Percentiles rank a stretch among this genome's conserved stretches.
Evolutionary conservation across 2,113 vertebrate species (phyloP).

Genomic region (Ranitomeya variabilis): DNA sequence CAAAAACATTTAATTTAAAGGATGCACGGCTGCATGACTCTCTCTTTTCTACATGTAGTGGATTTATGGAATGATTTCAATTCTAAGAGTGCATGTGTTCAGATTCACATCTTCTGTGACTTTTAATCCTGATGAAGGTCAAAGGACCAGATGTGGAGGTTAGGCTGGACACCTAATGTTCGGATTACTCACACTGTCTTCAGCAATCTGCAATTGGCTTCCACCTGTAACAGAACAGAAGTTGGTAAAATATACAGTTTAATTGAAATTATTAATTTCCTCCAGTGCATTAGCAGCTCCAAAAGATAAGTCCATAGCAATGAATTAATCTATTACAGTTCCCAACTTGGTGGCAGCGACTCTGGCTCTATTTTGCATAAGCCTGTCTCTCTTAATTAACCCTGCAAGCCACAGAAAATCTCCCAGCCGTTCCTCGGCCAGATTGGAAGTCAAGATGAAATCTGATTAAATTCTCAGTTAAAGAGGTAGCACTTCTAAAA

Average conservation of each 20-base stretch:
- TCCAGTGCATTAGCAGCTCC: constrained; percentile 21
- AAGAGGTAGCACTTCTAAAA: constrained; percentile 24
- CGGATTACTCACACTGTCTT: constrained; percentile 2
- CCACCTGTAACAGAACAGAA: constrained; percentile 53
- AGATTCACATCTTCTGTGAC: background rate
- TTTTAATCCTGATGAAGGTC: constrained; percentile 14
- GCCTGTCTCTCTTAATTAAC: constrained; percentile 59
- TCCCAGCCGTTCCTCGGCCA: background rate
- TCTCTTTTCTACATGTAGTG: too few species aligned
- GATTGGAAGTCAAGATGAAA: constrained; percentile 31
- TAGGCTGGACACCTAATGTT: constrained; percentile 5
- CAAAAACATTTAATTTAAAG: too few species aligned
- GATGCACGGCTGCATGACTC: too few species aligned
- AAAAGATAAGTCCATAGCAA: constrained; percentile 59
- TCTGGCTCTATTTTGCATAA: constrained; percentile 59
- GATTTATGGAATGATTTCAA: background rate
- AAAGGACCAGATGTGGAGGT: constrained; percentile 1
- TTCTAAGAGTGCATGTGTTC: background rate
- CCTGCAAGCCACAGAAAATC: constrained; percentile 53
- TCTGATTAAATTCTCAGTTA: constrained; percentile 56
- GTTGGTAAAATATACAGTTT: constrained; percentile 37
- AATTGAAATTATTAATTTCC: constrained; percentile 51
- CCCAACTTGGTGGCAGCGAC: constrained; percentile 59
- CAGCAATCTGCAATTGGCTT: constrained; percentile 45
- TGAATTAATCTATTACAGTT: constrained; percentile 65